Base-by-base conservation (phyloP, 1,140 invertebrate species). In the Chrysoperla carnea region DNA sequence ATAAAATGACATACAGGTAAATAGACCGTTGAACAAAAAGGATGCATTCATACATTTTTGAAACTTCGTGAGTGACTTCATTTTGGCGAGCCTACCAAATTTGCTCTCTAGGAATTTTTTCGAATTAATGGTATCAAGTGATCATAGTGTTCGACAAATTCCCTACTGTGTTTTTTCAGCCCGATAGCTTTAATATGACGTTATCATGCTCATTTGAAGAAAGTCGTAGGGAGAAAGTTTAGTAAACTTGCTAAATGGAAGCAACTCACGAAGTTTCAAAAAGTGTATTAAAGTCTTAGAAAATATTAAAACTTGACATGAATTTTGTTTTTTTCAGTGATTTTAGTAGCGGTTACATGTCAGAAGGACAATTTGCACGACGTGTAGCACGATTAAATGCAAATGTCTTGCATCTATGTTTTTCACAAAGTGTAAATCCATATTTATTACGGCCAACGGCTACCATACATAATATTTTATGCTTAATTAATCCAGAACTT, bases 401-500 rank as follows among this genome's bases (percentile, higher is more conserved):
- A 41, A 89, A 89, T 55, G 71, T 89, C 36, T 60, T 89, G 48
- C 78, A 85, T 61, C 60, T 89, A 43, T 87, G 84, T 57, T 77
- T 85, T 48, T 76, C 77, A 2, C 84, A 88, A 61, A 75, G 78
- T 51, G 75, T 85, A 8, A 68, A 78, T 52, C 54, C 72, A 17
- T 61, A 69, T 8, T 57, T 68, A 6, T 54, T 87, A 15, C 70
- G 77, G 55, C 73, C 81, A 17, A 68, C 72, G 51, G 72, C 76
- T 52, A 84, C 83, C 1, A 57, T 87, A 29, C 72, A 76, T 48
- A 87, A 88, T 62, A 56, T 89, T 15, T 60, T 84, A 44, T 66
- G 74, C 42, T 68, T 88, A 46, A 59, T 86, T 29, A 72, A 81
- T 55, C 62, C 70, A 42, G 65, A 75, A 47, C 63, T 68, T 40